Percentiles rank a stretch among this genome's conserved stretches.
Evolutionary conservation across 2,113 vertebrate species (phyloP).

Genomic region (Chionis minor): DNA sequence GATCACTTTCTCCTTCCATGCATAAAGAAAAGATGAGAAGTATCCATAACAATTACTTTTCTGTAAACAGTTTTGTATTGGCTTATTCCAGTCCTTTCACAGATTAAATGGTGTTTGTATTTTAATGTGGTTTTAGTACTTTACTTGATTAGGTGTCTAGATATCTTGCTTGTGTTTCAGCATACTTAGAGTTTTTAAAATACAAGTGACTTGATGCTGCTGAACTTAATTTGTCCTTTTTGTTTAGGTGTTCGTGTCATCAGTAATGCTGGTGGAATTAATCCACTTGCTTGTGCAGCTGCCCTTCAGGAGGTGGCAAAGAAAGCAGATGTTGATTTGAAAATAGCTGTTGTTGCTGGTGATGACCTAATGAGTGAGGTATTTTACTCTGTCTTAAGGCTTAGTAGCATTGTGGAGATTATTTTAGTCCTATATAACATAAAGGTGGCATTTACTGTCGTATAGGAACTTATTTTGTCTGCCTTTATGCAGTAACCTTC

Average conservation of each 20-base stretch:
- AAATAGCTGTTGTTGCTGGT: constrained; percentile 86
- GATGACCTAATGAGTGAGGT: constrained; percentile 87
- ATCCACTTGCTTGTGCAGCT: constrained; percentile 81
- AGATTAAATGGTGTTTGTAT: background rate
- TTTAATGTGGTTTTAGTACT: background rate
- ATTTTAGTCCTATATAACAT: background rate
- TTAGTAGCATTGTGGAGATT: background rate
- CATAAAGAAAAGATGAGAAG: background rate
- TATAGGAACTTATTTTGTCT: background rate
- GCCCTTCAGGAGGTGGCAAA: constrained; percentile 80
- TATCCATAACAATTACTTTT: background rate
- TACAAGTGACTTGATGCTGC: background rate
- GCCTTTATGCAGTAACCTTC: background rate
- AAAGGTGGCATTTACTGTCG: background rate
- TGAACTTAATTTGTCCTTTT: background rate
- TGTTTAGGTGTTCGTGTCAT: constrained; percentile 82
- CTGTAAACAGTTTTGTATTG: background rate
- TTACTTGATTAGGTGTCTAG: background rate
- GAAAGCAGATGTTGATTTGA: constrained; percentile 82
- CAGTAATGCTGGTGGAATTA: constrained; percentile 86
- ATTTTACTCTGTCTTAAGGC: background rate
- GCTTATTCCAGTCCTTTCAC: background rate
- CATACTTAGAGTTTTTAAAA: background rate
- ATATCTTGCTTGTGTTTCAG: background rate
- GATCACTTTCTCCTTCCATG: background rate